phyloP scores from a whole-genome alignment of 2,888 invertebrate genomes.

The Luperina nickerlii region DNA sequence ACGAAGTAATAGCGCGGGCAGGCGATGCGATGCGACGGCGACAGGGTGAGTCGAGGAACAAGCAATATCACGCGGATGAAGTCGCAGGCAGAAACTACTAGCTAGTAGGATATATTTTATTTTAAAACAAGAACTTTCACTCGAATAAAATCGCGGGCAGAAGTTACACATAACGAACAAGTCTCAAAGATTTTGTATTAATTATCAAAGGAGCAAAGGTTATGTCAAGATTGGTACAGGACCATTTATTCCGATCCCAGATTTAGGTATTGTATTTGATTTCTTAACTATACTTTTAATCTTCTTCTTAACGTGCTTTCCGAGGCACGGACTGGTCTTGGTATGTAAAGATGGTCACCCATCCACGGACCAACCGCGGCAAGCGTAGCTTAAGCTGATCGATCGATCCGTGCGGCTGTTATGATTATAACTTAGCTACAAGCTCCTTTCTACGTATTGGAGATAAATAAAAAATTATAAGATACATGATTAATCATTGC shows the following conservation, averaged over 20 bases:
- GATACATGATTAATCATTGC: slow-evolving; percentile 5
- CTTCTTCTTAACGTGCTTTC: too few relatives aligned
- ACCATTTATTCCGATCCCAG: slow-evolving; percentile 12
- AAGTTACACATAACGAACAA: not conserved
- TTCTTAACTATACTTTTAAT: not conserved
- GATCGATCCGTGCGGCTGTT: too few relatives aligned
- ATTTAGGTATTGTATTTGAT: slow-evolving; percentile 23
- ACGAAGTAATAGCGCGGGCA: too few relatives aligned
- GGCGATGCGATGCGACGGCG: too few relatives aligned
- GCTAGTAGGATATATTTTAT: not conserved
- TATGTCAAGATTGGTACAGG: slow-evolving; percentile 8
- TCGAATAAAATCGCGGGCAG: not conserved
- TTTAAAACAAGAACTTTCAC: not conserved
- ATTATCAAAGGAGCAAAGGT: not conserved
- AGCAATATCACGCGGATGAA: too few relatives aligned
- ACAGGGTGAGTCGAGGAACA: too few relatives aligned
- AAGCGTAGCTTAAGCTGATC: too few relatives aligned
- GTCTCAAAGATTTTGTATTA: not conserved
- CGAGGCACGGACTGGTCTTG: too few relatives aligned
- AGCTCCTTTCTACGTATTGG: not conserved
- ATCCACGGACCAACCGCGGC: too few relatives aligned
- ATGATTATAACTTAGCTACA: too few relatives aligned
- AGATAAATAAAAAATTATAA: not conserved
- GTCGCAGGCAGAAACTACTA: too few relatives aligned
- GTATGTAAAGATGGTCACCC: too few relatives aligned